phyloP scores from a whole-genome alignment of 1,140 invertebrate genomes.

The Geopemphigus sp. region DNA sequence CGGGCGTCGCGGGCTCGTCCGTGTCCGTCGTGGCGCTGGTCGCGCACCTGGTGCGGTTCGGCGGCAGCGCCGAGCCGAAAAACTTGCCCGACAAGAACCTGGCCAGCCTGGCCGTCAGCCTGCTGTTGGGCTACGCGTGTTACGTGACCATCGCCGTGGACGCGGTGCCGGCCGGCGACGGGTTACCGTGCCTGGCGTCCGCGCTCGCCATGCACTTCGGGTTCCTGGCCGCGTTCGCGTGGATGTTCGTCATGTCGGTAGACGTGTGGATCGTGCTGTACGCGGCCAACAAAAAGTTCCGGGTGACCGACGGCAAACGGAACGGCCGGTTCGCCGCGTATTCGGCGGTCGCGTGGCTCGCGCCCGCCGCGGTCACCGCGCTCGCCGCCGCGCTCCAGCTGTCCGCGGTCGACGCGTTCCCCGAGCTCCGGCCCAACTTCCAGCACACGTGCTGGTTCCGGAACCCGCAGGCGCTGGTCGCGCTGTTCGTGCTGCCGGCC shows the following conservation, averaged over 20 bases:
- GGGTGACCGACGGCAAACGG: neutral
- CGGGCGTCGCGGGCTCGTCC: neutral
- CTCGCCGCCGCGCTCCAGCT: neutral
- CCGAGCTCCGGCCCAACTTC: constrained; percentile 27
- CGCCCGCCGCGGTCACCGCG: constrained; percentile 4
- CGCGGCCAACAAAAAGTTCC: constrained; percentile 1
- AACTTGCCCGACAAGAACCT: constrained; percentile 36
- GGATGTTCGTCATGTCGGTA: constrained; percentile 43
- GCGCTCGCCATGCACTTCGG: constrained; percentile 31
- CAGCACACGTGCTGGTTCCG: constrained; percentile 42
- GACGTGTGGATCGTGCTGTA: constrained; percentile 41
- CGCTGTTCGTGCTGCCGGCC: constrained; percentile 45
- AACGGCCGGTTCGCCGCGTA: constrained; percentile 29
- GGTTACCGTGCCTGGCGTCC: neutral
- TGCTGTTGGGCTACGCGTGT: constrained; percentile 32
- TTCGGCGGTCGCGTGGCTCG: constrained; percentile 36
- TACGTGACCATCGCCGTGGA: neutral
- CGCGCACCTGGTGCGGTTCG: constrained; percentile 2
- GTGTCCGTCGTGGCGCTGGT: neutral
- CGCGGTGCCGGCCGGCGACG: neutral
- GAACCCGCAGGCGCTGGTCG: constrained; percentile 32
- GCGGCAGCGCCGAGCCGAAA: neutral
- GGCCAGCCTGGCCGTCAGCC: neutral
- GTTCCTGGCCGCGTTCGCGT: constrained; percentile 41
- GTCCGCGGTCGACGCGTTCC: neutral